Evolutionary conservation across 2,888 invertebrate genomes (phyloP).

Genomic region (Leucophenga montana): DNA sequence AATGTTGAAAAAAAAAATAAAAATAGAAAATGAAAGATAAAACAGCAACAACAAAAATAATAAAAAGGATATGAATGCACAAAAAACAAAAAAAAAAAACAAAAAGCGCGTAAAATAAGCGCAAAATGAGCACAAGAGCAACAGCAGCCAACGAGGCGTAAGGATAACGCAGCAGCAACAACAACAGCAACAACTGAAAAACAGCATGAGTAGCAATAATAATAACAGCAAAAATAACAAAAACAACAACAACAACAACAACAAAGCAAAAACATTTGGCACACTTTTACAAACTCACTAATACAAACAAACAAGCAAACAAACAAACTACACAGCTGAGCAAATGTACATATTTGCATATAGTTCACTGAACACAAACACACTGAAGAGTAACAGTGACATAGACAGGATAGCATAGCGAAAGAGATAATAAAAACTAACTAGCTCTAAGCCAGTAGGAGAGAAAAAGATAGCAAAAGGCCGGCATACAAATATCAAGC

Average conservation of each 20-base stretch:
- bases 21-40: slow-evolving; percentile 22
- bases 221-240: background rate
- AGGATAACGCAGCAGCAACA: slow-evolving; percentile 12
- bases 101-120: slow-evolving; percentile 51
- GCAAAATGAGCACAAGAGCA: slow-evolving; percentile 60
- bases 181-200: slow-evolving; percentile 42
- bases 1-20: slow-evolving; percentile 25
- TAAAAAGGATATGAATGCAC: background rate
- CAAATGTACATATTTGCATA: slow-evolving; percentile 55
- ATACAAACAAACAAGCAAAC: slow-evolving; percentile 33
- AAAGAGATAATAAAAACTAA: too few species aligned
- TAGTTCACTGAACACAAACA: slow-evolving; percentile 56
- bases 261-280: slow-evolving; percentile 30
- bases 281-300: slow-evolving; percentile 51
- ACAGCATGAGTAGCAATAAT: slow-evolving; percentile 4
- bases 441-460: too few species aligned
- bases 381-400: slow-evolving; percentile 10
- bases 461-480: background rate
- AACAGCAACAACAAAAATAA: slow-evolving; percentile 21
- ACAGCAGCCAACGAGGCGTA: slow-evolving; percentile 30
- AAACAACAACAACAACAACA: slow-evolving; percentile 6
- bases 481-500: slow-evolving; percentile 1
- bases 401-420: background rate
- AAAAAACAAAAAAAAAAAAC: slow-evolving; percentile 36
- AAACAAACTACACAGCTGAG: background rate